Evolutionary conservation across 2,113 vertebrate species (phyloP).

Genomic region (Barbus barbus): DNA sequence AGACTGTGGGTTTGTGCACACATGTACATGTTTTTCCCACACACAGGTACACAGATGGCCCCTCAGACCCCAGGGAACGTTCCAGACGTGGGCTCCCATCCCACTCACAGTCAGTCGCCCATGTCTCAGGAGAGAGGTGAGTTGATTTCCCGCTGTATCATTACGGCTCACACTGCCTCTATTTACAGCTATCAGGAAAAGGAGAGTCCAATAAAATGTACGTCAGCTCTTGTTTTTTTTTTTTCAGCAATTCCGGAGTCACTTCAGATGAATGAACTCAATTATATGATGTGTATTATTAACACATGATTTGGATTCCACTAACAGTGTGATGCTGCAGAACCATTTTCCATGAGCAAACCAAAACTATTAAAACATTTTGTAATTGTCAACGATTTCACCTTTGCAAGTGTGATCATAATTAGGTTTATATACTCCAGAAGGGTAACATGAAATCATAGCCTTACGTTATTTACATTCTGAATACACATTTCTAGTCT

Average conservation of each 20-base stretch:
- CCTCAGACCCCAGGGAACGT: constrained; percentile 86
- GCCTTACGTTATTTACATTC: too few species aligned
- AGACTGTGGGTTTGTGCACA: constrained; percentile 30
- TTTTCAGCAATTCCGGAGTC: too few species aligned
- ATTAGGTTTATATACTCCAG: not conserved
- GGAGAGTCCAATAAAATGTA: not conserved
- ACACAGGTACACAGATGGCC: constrained; percentile 85
- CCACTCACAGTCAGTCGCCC: constrained; percentile 87
- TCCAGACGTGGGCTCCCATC: constrained; percentile 85
- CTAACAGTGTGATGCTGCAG: not conserved
- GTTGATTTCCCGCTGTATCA: not conserved
- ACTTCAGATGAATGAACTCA: constrained; percentile 41
- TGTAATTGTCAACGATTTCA: not conserved
- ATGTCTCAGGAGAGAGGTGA: constrained; percentile 94
- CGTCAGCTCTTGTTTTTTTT: too few species aligned
- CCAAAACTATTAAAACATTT: not conserved
- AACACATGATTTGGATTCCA: too few species aligned
- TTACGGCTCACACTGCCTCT: not conserved
- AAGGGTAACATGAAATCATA: too few species aligned
- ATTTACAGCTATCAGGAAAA: not conserved
- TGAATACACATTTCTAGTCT: too few species aligned
- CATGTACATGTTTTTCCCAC: constrained; percentile 48
- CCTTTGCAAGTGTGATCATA: not conserved
- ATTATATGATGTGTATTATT: constrained; percentile 3
- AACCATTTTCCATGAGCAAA: not conserved